Evolutionary conservation across 1,140 invertebrate genomes (phyloP).

Genomic region (Pogonus chalceus): DNA sequence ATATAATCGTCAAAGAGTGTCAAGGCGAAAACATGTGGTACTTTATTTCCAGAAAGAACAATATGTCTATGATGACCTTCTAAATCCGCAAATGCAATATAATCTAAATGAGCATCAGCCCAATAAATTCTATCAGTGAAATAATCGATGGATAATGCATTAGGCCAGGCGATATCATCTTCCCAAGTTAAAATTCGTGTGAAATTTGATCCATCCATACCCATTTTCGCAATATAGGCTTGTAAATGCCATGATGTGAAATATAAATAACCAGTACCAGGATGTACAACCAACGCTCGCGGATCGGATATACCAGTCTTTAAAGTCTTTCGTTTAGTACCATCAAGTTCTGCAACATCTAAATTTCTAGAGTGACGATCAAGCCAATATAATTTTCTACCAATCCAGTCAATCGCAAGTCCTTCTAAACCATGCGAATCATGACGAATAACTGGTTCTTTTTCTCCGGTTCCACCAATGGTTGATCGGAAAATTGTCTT

Average conservation of each 20-base stretch:
- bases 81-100: conserved; percentile 88
- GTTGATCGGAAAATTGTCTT: conserved; percentile 79
- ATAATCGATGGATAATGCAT: conserved; percentile 94
- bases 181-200: conserved; percentile 83
- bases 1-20: conserved; percentile 89
- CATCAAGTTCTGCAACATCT: conserved; percentile 86
- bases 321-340: conserved; percentile 80
- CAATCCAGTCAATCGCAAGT: conserved; percentile 95
- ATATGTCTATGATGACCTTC: conserved; percentile 78
- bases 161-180: conserved; percentile 95
- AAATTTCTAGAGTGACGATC: conserved; percentile 90
- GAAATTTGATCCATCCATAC: conserved; percentile 92
- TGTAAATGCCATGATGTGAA: conserved; percentile 94
- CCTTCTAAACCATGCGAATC: conserved; percentile 92
- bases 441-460: conserved; percentile 81
- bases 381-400: conserved; percentile 94
- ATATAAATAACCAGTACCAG: conserved; percentile 87
- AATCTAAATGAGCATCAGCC: conserved; percentile 97
- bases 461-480: conserved; percentile 41
- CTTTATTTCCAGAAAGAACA: conserved; percentile 65
- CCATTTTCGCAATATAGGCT: conserved; percentile 94
- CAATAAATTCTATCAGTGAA: conserved; percentile 91
- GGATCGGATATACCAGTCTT: conserved; percentile 84
- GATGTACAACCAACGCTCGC: conserved; percentile 88
- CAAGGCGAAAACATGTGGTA: conserved; percentile 91